Base-by-base conservation (phyloP, 2,113 vertebrate genomes). In the Abramis brama region DNA sequence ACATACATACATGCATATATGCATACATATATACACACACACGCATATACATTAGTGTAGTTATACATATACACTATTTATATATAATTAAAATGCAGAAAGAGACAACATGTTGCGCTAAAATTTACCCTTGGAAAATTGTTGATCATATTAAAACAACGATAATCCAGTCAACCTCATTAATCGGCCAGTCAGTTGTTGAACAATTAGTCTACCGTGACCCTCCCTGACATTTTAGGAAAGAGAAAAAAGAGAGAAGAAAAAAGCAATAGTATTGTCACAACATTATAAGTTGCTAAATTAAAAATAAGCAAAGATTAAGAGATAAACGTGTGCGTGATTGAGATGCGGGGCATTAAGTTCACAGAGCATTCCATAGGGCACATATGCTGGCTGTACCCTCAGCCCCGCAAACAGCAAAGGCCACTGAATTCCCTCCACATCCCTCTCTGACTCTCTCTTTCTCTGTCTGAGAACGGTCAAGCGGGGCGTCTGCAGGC, bases 331-430 rank as follows among this genome's bases (percentile, higher is more conserved):
- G 15, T 27, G 36, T 80, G 36, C 1, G 5, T 45, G 57, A 79
- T 62, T 62, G 11, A 25, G 27, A 30, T 30, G 27, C 5, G 19
- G 60, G 85, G 70, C 47, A 86, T 78, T 52, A 75, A 71, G 64
- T 73, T 76, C 60, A 75, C 25, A 52, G 71, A 60, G 60, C 59
- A 64, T 80, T 83, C 76, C 86, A 95, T 94, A 96, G 81, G 95
- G 96, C 94, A 94, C 96, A 97, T 96, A 96, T 96, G 95, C 95
- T 95, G 94, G 17, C 95, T 95, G 95, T 96, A 96, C 95, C 93
- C 43, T 83, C 52, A 84, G 52, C 80, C 59, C 52, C 47, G 55
- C 55, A 94, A 91, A 88, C 93, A 89, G 79, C 77, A 82, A 71
- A 90, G 91, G n/a, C 59, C 82, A 87, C 85, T 89, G 60, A 59